phyloP scores from a whole-genome alignment of 2,113 vertebrate species.

The Alces alces region DNA sequence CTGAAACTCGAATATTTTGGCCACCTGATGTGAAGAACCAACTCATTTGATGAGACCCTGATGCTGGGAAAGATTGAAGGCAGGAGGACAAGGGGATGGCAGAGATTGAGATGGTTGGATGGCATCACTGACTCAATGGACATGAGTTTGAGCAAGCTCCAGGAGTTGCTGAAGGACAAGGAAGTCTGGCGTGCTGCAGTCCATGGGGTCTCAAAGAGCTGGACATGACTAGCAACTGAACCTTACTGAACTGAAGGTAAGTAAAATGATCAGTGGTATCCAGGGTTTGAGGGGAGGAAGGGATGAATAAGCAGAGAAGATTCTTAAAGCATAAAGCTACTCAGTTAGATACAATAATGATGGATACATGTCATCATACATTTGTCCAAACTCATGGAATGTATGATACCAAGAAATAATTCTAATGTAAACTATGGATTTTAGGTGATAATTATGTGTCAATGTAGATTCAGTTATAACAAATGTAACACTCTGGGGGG shows the following conservation, averaged over 20 bases:
- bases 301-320: background rate
- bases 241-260: background rate
- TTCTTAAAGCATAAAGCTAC: background rate
- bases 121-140: background rate
- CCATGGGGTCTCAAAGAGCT: background rate
- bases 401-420: background rate
- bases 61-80: background rate
- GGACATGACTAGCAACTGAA: rapidly evolving
- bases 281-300: background rate
- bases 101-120: background rate
- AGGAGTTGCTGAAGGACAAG: background rate
- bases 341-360: background rate
- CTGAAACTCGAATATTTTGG: background rate
- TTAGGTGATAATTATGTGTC: background rate
- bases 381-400: background rate
- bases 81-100: background rate
- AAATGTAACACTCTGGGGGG: background rate
- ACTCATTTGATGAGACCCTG: background rate
- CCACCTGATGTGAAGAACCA: background rate
- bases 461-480: background rate
- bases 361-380: background rate
- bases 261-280: background rate
- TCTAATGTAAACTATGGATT: background rate
- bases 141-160: background rate
- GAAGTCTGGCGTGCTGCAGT: background rate